phyloP scores from a whole-genome alignment of 2,797 vertebrate genomes.

The Clarias pachynema region DNA sequence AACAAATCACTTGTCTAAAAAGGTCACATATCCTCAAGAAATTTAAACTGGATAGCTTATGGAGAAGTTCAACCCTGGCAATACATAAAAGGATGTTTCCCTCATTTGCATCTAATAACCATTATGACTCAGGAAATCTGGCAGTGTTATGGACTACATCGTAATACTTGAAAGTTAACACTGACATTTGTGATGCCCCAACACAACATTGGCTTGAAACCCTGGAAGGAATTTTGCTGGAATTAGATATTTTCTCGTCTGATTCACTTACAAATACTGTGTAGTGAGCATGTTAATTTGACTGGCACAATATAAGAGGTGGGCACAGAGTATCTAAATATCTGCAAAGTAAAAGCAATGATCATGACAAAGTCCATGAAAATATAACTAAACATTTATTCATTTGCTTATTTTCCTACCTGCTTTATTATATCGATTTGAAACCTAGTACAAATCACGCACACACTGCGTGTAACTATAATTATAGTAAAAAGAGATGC shows the following conservation, averaged over 20 bases:
- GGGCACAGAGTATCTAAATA: not conserved
- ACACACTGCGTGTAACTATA: not conserved
- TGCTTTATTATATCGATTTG: not conserved
- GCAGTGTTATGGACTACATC: not conserved
- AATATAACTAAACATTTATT: not conserved
- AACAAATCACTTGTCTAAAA: not conserved
- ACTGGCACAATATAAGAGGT: not conserved
- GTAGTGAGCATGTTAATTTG: not conserved
- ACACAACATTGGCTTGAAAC: not conserved
- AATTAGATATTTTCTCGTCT: not conserved
- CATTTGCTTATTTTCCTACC: not conserved
- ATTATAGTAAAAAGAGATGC: no score
- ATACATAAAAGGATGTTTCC: not conserved
- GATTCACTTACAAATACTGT: not conserved
- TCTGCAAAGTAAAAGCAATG: not conserved
- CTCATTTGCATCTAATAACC: not conserved
- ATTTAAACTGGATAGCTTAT: not conserved
- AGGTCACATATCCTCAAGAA: not conserved
- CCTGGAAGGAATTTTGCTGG: not conserved
- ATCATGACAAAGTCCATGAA: not conserved
- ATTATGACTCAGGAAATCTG: not conserved
- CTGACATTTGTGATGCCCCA: not conserved
- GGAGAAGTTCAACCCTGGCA: not conserved
- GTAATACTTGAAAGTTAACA: not conserved
- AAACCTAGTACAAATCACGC: not conserved